Percentiles rank a stretch among this genome's conserved stretches.
These are phyloP conservation scores for Rallus crepitans DNA, from an alignment of 2,797 vertebrate genomes.

Conservation along the genomic window DNA sequence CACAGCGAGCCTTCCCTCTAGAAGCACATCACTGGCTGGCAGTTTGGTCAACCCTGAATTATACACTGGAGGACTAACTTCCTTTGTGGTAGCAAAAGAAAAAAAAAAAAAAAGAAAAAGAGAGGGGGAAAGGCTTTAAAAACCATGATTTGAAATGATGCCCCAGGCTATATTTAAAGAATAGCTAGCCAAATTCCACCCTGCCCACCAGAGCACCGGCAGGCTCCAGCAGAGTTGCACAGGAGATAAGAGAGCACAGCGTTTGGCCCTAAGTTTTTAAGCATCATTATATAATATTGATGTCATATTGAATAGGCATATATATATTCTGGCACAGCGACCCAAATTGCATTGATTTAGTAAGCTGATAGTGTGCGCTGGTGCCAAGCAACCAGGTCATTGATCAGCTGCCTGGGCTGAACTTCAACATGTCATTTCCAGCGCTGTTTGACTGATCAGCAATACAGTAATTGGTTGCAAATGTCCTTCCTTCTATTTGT, in stretches of 20 bases:
- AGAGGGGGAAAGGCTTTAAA: not conserved
- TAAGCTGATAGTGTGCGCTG: conserved; percentile 16
- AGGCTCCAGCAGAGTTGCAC: not conserved
- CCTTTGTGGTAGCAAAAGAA: conserved; percentile 56
- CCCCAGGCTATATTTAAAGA: conserved; percentile 44
- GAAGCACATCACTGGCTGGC: conserved; percentile 31
- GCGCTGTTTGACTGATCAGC: conserved; percentile 80
- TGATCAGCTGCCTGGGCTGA: conserved; percentile 74
- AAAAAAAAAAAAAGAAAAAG: not conserved
- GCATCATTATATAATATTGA: conserved; percentile 11
- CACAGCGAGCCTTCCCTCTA: not conserved
- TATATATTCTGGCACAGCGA: not conserved
- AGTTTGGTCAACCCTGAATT: conserved; percentile 72
- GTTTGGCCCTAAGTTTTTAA: not conserved
- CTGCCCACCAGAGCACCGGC: not conserved
- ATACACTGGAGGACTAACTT: conserved; percentile 29
- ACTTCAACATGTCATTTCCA: conserved; percentile 76
- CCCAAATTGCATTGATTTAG: conserved; percentile 67
- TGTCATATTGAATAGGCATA: not conserved
- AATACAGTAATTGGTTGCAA: conserved; percentile 82
- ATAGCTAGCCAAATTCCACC: conserved; percentile 3
- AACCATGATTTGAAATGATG: conserved; percentile 38
- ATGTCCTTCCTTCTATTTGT: conserved; percentile 77
- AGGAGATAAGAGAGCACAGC: not conserved
- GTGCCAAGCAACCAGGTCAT: conserved; percentile 72